These are phyloP conservation scores for Zosterops pallidus DNA, from an alignment of 2,113 vertebrate species.

Conservation along the genomic window DNA sequence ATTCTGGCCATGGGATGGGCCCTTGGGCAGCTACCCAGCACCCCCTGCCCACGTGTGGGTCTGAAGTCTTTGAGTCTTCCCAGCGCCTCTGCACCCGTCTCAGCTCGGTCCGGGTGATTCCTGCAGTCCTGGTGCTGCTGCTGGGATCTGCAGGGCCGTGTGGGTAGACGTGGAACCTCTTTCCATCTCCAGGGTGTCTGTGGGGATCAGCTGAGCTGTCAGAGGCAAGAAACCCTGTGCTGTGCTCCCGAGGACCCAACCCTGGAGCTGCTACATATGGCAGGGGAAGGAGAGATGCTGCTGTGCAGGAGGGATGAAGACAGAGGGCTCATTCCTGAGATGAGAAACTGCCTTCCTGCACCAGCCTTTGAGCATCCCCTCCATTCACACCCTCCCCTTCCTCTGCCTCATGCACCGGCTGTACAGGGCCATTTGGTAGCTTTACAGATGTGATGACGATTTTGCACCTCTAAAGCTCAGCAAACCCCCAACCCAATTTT, in stretches of 20 bases:
- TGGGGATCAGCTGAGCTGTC: not conserved
- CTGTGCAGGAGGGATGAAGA: not conserved
- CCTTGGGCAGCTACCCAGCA: rapidly evolving
- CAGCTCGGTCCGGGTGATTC: rapidly evolving
- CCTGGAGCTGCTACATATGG: rapidly evolving
- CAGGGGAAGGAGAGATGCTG: not conserved
- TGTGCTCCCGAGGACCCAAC: not conserved
- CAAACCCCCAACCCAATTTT: not conserved
- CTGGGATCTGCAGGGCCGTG: not conserved
- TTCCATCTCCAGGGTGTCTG: rapidly evolving
- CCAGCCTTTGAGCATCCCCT: not conserved
- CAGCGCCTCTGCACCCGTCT: rapidly evolving
- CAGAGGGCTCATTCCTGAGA: not conserved
- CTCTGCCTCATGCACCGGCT: not conserved
- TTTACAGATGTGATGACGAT: not conserved
- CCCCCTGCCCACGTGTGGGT: rapidly evolving
- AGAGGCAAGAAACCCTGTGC: rapidly evolving
- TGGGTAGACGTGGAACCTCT: rapidly evolving
- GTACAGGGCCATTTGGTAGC: not conserved
- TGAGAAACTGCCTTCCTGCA: not conserved
- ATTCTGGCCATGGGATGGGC: rapidly evolving
- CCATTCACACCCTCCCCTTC: not conserved
- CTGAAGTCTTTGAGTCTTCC: not conserved
- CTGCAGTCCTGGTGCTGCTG: not conserved
- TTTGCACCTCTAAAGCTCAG: not conserved